Percentiles rank a stretch among this genome's conserved stretches.
Evolutionary conservation across 2,888 invertebrate genomes (phyloP).

Genomic region (Drosophila affinis): DNA sequence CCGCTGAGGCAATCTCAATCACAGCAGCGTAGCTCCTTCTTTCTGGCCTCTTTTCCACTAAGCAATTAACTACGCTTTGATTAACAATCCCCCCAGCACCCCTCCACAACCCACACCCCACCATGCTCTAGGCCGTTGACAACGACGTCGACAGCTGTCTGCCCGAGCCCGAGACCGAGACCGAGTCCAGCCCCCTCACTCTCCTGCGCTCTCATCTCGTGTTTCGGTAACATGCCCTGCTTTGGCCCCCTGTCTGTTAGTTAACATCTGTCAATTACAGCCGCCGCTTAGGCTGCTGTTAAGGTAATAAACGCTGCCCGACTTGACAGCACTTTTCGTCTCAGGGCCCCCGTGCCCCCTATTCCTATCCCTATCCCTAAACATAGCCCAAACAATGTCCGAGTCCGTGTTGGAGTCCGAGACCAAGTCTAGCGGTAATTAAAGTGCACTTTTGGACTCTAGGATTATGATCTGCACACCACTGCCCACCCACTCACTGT

Average conservation of each 20-base stretch:
- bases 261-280: slow-evolving; percentile 76
- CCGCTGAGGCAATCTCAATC: slow-evolving; percentile 54
- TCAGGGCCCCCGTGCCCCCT: no score
- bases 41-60: slow-evolving; percentile 66
- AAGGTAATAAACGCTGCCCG: slow-evolving; percentile 16
- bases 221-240: slow-evolving; percentile 29
- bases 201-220: neutral
- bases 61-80: slow-evolving; percentile 81
- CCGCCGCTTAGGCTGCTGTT: slow-evolving; percentile 35
- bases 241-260: slow-evolving; percentile 62
- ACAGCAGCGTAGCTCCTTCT: slow-evolving; percentile 63
- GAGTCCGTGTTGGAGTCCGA: slow-evolving; percentile 5
- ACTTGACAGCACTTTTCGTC: neutral
- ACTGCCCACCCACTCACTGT: slow-evolving; percentile 47
- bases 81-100: slow-evolving; percentile 69
- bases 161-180: slow-evolving; percentile 15
- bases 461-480: slow-evolving; percentile 32
- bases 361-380: neutral
- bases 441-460: slow-evolving; percentile 65
- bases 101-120: slow-evolving; percentile 6
- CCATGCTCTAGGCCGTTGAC: slow-evolving; percentile 59
- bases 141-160: slow-evolving; percentile 71
- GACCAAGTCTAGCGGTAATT: slow-evolving; percentile 53
- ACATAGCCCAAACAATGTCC: neutral
- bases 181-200: no score